These are phyloP conservation scores for Psilopsiagon aymara DNA, from an alignment of 2,113 vertebrate genomes.

Conservation along the genomic window DNA sequence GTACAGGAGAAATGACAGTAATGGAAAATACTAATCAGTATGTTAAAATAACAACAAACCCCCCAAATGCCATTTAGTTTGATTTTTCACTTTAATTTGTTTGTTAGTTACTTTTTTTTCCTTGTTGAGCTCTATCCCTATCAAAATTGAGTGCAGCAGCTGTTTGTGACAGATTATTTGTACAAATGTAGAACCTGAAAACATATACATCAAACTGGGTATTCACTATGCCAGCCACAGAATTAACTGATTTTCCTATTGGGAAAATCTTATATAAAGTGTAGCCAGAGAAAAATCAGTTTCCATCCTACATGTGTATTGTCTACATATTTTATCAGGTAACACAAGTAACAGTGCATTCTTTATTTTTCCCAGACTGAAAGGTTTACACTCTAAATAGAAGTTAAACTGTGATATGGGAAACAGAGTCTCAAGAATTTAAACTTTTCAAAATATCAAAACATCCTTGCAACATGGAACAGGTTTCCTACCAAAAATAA, in stretches of 20 bases:
- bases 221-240: not conserved
- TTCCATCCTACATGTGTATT: not conserved
- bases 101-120: not conserved
- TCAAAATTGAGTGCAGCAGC: not conserved
- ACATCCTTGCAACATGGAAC: not conserved
- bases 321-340: not conserved
- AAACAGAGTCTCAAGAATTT: not conserved
- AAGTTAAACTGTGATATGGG: not conserved
- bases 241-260: not conserved
- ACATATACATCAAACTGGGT: not conserved
- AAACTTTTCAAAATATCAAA: not conserved
- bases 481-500: not conserved
- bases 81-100: not conserved
- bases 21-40: not conserved
- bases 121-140: not conserved
- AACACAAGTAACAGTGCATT: not conserved
- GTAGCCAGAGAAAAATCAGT: not conserved
- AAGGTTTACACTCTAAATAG: not conserved
- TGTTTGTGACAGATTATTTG: conserved; percentile 1
- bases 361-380: not conserved
- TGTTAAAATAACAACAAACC: not conserved
- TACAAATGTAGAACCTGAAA: not conserved
- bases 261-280: not conserved
- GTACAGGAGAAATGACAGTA: not conserved
- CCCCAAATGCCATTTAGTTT: not conserved